These are phyloP conservation scores for Theocolax elegans DNA, from an alignment of 1,140 invertebrate genomes.

Conservation along the genomic window DNA sequence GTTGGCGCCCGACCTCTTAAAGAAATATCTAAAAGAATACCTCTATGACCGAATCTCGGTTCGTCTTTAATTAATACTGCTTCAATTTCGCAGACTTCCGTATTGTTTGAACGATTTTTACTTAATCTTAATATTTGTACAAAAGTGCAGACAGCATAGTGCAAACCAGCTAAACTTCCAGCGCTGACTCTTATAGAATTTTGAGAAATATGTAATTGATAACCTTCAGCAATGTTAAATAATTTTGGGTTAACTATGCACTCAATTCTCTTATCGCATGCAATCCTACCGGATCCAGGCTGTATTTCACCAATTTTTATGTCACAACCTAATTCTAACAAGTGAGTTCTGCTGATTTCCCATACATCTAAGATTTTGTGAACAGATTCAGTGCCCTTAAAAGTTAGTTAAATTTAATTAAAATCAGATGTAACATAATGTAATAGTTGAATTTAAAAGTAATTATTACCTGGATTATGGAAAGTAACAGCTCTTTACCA, in stretches of 20 bases:
- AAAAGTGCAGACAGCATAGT: conserved; percentile 73
- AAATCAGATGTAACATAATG: background rate
- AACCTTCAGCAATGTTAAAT: conserved; percentile 63
- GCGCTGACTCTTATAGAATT: conserved; percentile 71
- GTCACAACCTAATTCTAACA: conserved; percentile 65
- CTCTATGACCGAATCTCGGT: conserved; percentile 71
- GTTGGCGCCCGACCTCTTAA: conserved; percentile 72
- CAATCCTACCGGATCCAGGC: conserved; percentile 60
- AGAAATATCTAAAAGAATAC: conserved; percentile 73
- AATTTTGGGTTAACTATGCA: conserved; percentile 66
- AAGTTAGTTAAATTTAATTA: background rate
- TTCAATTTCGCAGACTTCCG: conserved; percentile 58
- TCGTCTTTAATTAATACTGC: conserved; percentile 73
- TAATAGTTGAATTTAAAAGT: no score
- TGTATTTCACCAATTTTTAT: conserved; percentile 68
- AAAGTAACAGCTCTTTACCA: conserved; percentile 66
- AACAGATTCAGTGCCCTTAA: conserved; percentile 60
- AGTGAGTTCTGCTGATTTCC: conserved; percentile 64
- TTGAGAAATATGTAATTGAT: conserved; percentile 67
- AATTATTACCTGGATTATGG: conserved; percentile 63
- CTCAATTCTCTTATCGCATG: conserved; percentile 62
- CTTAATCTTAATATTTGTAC: conserved; percentile 72
- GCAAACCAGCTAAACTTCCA: conserved; percentile 70
- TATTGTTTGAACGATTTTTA: conserved; percentile 51
- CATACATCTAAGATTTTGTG: conserved; percentile 70